Percentiles rank a stretch among this genome's conserved stretches.
phyloP scores from a whole-genome alignment of 2,797 vertebrate species.

The Apodemus agrarius region DNA sequence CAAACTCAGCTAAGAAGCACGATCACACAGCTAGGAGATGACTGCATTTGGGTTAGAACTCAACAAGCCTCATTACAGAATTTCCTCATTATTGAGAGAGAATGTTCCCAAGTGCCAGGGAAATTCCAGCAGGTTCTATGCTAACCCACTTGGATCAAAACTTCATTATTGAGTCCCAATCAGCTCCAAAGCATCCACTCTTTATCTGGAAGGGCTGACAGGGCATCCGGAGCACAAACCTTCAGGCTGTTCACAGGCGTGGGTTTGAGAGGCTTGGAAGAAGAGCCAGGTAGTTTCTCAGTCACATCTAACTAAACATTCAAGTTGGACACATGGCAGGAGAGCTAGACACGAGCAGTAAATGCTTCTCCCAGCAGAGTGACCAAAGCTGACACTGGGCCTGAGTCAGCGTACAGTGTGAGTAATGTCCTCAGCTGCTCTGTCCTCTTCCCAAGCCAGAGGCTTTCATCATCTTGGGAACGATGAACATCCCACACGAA shows the following conservation, averaged over 20 bases:
- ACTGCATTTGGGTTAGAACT: neutral
- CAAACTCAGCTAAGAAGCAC: neutral
- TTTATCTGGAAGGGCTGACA: neutral
- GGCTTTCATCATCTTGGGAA: neutral
- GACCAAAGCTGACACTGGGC: conserved; percentile 17
- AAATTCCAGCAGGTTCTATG: neutral
- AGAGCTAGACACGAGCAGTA: neutral
- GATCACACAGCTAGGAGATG: neutral
- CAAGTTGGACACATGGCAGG: neutral
- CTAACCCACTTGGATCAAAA: neutral
- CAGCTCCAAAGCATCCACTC: neutral
- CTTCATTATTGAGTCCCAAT: neutral
- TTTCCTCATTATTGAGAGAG: neutral
- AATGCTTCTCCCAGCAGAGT: neutral
- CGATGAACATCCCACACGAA: neutral
- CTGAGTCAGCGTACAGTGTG: neutral
- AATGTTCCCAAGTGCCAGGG: neutral
- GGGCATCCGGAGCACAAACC: neutral
- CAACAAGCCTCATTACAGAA: neutral
- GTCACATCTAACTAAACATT: neutral
- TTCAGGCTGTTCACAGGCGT: neutral
- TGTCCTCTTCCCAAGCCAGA: neutral
- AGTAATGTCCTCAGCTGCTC: neutral
- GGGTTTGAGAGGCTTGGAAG: neutral
- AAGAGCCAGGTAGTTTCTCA: neutral